phyloP scores from a whole-genome alignment of 2,888 invertebrate species.

The Elaeidobius kamerunicus region DNA sequence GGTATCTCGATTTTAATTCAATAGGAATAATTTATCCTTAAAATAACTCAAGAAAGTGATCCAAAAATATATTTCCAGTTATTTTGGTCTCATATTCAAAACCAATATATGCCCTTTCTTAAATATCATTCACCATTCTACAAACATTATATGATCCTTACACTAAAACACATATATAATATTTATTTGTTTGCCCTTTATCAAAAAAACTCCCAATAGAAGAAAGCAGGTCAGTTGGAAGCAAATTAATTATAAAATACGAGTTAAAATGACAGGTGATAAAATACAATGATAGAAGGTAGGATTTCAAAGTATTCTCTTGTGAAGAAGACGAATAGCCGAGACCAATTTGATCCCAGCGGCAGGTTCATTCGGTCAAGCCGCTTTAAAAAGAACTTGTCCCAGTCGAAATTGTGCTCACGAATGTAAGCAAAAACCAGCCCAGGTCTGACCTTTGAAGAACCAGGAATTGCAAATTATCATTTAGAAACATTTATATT shows the following conservation, averaged over 20 bases:
- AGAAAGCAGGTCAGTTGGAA: background rate
- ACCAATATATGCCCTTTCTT: too few relatives aligned
- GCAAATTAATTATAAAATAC: constrained; percentile 18
- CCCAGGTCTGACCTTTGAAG: constrained; percentile 37
- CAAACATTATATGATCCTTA: too few relatives aligned
- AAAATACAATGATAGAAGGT: constrained; percentile 7
- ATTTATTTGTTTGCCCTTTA: too few relatives aligned
- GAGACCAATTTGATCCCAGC: constrained; percentile 14
- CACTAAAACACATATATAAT: too few relatives aligned
- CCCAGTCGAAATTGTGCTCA: constrained; percentile 8
- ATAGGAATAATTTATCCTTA: too few relatives aligned
- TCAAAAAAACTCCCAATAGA: too few relatives aligned
- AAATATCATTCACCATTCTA: too few relatives aligned
- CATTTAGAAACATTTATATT: constrained; percentile 37
- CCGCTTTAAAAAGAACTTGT: constrained; percentile 12
- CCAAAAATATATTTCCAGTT: too few relatives aligned
- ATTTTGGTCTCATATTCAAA: too few relatives aligned
- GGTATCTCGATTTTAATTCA: too few relatives aligned
- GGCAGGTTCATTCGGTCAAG: constrained; percentile 2
- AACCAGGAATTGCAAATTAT: constrained; percentile 47
- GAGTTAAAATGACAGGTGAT: constrained; percentile 12
- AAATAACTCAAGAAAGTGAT: too few relatives aligned
- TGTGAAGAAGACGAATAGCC: constrained; percentile 9
- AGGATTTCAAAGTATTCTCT: constrained; percentile 2
- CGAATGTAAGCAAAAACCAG: constrained; percentile 41